Evolutionary conservation across 2,888 invertebrate genomes (phyloP).

Genomic region (Mimumesa dahlbomi): DNA sequence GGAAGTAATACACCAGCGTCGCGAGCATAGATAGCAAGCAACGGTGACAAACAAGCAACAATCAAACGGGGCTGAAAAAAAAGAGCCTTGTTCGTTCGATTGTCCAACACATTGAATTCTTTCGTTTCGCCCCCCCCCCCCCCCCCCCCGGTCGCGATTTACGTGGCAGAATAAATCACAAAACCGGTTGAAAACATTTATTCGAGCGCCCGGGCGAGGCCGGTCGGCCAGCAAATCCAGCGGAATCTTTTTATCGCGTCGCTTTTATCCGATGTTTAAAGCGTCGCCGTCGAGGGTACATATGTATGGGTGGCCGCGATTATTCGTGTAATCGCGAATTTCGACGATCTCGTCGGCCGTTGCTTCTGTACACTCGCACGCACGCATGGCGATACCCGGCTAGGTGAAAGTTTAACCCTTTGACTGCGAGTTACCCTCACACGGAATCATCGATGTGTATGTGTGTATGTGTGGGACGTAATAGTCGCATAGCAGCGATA

Average conservation of each 20-base stretch:
- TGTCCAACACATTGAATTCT: constrained; percentile 5
- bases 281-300: neutral
- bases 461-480: no score
- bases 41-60: no score
- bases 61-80: no score
- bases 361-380: neutral
- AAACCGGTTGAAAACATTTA: constrained; percentile 33
- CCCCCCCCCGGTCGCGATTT: constrained; percentile 2
- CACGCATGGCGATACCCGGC: neutral
- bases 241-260: constrained; percentile 43
- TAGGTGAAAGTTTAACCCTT: no score
- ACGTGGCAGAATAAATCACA: constrained; percentile 36
- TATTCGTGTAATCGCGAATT: constrained; percentile 42
- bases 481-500: no score
- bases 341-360: neutral
- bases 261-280: constrained; percentile 32
- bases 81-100: no score
- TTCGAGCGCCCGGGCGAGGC: constrained; percentile 14
- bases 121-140: no score
- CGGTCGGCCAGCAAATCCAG: constrained; percentile 21
- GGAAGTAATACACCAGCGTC: no score
- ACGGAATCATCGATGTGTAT: no score
- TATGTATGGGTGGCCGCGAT: constrained; percentile 18
- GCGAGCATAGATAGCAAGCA: no score
- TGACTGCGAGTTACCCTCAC: no score